These are phyloP conservation scores for Lamprologus sp. DNA, from an alignment of 2,113 vertebrate genomes.

Conservation along the genomic window DNA sequence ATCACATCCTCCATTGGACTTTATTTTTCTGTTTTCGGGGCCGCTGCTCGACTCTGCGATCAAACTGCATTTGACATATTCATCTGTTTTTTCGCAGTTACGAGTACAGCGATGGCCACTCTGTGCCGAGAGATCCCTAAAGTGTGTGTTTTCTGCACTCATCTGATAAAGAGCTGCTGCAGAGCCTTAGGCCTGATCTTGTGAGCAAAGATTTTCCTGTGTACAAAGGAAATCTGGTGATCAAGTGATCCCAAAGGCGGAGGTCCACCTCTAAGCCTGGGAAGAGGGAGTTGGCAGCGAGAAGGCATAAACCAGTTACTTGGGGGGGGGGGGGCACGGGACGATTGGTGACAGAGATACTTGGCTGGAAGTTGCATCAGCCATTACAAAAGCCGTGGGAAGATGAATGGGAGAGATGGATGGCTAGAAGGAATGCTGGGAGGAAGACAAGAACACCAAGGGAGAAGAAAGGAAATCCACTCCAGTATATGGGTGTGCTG, in stretches of 20 bases:
- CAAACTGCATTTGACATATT: not conserved
- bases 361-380: constrained; percentile 20
- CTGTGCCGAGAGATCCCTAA: not conserved
- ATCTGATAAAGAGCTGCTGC: constrained; percentile 14
- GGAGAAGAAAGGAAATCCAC: not conserved
- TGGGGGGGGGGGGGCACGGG: not conserved
- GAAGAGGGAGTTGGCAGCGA: not conserved
- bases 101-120: not conserved
- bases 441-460: not conserved
- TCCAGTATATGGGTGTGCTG: not conserved
- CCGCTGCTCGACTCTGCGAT: not conserved
- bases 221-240: not conserved
- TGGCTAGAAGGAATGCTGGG: not conserved
- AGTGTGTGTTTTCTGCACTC: not conserved
- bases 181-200: not conserved
- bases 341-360: not conserved
- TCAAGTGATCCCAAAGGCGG: constrained; percentile 12
- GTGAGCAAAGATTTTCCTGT: constrained; percentile 34
- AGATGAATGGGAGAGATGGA: constrained; percentile 1
- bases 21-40: not conserved
- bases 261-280: not conserved
- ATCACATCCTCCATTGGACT: not conserved
- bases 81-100: not conserved
- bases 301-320: not conserved
- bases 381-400: not conserved